Percentiles rank a stretch among this genome's conserved stretches.
Evolutionary conservation across 1,140 invertebrate genomes (phyloP).

Genomic region (Bombus confusus): DNA sequence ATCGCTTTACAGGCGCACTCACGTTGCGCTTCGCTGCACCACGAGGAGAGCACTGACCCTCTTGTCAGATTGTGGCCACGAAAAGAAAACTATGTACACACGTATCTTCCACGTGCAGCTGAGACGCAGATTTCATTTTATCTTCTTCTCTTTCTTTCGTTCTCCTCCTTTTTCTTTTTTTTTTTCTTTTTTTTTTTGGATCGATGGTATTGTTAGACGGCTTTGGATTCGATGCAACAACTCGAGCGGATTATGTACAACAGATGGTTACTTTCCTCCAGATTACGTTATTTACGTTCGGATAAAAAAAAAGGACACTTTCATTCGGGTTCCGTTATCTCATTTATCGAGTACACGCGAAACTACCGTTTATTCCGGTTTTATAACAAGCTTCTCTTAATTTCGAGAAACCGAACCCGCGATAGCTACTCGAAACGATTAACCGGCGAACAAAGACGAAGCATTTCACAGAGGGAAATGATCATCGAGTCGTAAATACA

Average conservation of each 20-base stretch:
- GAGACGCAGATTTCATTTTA: neutral
- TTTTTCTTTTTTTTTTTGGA: neutral
- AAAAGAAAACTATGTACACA: neutral
- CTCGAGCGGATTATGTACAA: neutral
- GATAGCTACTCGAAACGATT: no score
- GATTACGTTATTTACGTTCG: no score
- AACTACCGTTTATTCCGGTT: no score
- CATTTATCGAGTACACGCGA: no score
- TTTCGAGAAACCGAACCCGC: no score
- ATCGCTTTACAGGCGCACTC: conserved; percentile 36
- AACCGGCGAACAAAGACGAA: no score
- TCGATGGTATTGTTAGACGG: neutral
- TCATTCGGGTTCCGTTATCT: no score
- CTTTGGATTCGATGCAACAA: neutral
- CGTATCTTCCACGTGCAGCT: no score
- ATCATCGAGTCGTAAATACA: no score
- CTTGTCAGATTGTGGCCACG: neutral
- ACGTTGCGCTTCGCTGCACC: conserved; percentile 15
- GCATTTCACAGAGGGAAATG: no score
- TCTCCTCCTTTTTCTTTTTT: neutral
- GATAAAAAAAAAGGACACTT: no score
- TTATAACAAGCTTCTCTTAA: no score
- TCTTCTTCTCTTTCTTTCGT: neutral
- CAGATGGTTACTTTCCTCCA: neutral
- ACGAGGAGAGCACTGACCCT: conserved; percentile 12